Evolutionary conservation across 2,888 invertebrate genomes (phyloP), one percentile per base, ranked within the genome.

Genomic region (Blomia tropicalis): DNA sequence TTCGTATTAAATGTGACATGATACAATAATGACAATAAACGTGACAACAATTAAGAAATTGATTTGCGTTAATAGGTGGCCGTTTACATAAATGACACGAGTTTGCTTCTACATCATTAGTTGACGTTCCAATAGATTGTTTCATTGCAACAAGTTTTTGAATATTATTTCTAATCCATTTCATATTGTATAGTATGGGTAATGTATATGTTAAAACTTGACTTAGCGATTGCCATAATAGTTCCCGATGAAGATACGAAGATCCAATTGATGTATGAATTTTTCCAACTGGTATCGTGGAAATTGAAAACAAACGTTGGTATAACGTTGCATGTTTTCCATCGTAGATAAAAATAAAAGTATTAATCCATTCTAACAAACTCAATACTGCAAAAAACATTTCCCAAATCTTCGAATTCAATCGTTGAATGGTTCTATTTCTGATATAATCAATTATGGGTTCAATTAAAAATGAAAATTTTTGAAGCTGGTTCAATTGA

Each of bases 21-120:
- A 60, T 32, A 47, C 60, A 60, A 36, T 47, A 60, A 44, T 60
- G 51, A 51, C 60, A 60, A 22, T 51, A 60, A 3, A 60, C 31
- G 51, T 60, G 60, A 23, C 23, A 22, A 44, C 60, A 60, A 4
- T 32, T 36, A 2, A 14, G 23, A 25, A 60, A 30, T 1, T 22
- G 32, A 11, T 47, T 41, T 22, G 47, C 60, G 31, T 51, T 31
- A n/a, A 36, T 31, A 4, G 60, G 32, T 32, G 51, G 32, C 32
- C 31, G 30, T n/a, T 60, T 31, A 25, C 60, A 60, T 22, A 60
- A 17, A 4, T 2, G 7, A 51, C 60, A 60, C 2, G 19, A 22
- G 19, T 25, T 47, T 14, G 3, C 22, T 47, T 47, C 22, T 47
- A 14, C 1, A 14, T 43, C n/a, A 11, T 43, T 43, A 5, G 4